Base-by-base conservation (phyloP, 2,888 invertebrate species). In the Papilio gigon region DNA sequence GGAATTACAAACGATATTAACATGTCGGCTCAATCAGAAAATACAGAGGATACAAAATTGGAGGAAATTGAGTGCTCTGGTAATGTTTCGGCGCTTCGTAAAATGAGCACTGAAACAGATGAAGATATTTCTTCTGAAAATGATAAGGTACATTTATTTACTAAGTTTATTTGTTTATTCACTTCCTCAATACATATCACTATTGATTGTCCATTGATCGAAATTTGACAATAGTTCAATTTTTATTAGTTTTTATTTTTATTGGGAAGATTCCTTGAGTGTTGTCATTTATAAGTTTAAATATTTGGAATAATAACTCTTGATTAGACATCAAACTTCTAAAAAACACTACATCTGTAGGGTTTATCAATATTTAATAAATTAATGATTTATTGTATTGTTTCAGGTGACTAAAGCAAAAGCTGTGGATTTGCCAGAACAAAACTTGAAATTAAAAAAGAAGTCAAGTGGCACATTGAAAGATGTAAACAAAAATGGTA, bases 1-100 rank as follows among this genome's bases (percentile, higher is more conserved):
- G 78, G 79, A 66, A 71, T 75, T 61, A 74, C 76, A 47, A 79
- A 76, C 74, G 78, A 78, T 69, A 65, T 67, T 37, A 58, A 35
- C 35, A 72, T 82, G 76, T 79, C 81, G 75, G 67, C 76, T 76
- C 71, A 76, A 76, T 71, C 69, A 12, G 47, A 69, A 25, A 37
- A 65, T 17, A 30, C 9, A 4, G 40, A 65, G 35, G 27, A 60
- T 3, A 22, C 61, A 17, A 69, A 65, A 25, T 35, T 53, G 17
- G 61, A 65, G 12, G 62, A 69, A 8, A 44, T 30, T 12, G 56
- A 35, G 22, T 65, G 53, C 27, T 35, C 65, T n/a, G 44, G 47
- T 20, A 47, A 12, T 61, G 53, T 61, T 40, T 50, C 68, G n/a
- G 65, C 60, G 30, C 12, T 30, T 0, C 20, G 27, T 60, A 65